Evolutionary conservation across 1,140 invertebrate genomes (phyloP).

Genomic region (Gryon sp.): DNA sequence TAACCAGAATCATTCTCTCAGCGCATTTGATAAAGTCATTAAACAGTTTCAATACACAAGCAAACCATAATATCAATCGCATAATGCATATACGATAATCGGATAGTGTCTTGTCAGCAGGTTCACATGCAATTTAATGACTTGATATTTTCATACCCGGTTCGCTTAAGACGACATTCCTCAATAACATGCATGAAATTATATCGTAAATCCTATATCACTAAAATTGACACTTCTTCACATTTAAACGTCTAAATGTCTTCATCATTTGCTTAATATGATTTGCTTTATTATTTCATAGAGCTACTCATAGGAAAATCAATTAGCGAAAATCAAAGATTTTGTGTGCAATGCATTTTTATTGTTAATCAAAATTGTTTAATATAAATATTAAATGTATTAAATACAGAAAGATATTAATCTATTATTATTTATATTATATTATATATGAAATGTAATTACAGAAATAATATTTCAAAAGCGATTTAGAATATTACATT

Average conservation of each 20-base stretch:
- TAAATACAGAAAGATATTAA: too few species aligned
- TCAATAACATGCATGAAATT: slow-evolving; percentile 21
- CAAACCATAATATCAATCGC: slow-evolving; percentile 9
- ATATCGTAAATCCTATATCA: slow-evolving; percentile 34
- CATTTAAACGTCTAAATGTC: slow-evolving; percentile 5
- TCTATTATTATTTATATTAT: too few species aligned
- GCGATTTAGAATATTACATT: too few species aligned
- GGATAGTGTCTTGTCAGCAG: slow-evolving; percentile 33
- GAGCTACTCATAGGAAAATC: too few species aligned
- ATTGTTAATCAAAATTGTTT: too few species aligned
- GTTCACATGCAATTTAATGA: slow-evolving; percentile 36
- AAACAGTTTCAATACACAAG: background rate
- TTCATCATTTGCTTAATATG: background rate
- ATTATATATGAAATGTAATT: too few species aligned
- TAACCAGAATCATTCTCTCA: background rate
- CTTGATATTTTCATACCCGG: slow-evolving; percentile 29
- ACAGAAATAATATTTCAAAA: too few species aligned
- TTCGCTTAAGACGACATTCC: slow-evolving; percentile 37
- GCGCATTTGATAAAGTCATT: slow-evolving; percentile 22
- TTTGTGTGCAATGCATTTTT: too few species aligned
- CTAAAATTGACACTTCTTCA: slow-evolving; percentile 5
- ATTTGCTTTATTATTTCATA: too few species aligned
- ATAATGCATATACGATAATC: slow-evolving; percentile 47
- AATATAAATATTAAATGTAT: too few species aligned
- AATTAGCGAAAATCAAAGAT: too few species aligned